Percentiles rank a stretch among this genome's conserved stretches.
Conservation (phyloP, 2,113 vertebrate species). For the Lipophrys pholis region DNA sequence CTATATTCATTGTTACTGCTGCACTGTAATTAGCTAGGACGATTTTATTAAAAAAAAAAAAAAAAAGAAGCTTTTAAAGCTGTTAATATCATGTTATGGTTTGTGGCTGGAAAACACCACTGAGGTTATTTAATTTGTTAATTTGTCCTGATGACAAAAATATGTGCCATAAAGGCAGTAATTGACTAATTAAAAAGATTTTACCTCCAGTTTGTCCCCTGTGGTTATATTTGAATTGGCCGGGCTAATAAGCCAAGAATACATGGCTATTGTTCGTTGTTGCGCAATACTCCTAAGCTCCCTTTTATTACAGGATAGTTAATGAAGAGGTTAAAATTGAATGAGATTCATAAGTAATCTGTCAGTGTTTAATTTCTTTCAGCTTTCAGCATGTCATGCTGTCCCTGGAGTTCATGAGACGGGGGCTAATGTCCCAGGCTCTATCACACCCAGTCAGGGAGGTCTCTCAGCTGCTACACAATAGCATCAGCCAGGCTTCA, state of each 20-base stretch:
- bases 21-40: slow-evolving; percentile 34
- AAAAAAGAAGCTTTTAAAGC: slow-evolving; percentile 44
- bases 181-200: slow-evolving; percentile 75
- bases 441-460: slow-evolving; percentile 65
- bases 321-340: slow-evolving; percentile 75
- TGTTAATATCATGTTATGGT: slow-evolving; percentile 63
- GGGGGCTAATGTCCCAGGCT: slow-evolving; percentile 57
- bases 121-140: slow-evolving; percentile 41
- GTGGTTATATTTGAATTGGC: slow-evolving; percentile 63
- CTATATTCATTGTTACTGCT: slow-evolving; percentile 44
- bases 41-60: slow-evolving; percentile 26
- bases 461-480: slow-evolving; percentile 68
- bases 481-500: slow-evolving; percentile 52
- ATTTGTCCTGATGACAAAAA: slow-evolving; percentile 69
- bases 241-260: slow-evolving; percentile 66
- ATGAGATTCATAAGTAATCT: slow-evolving; percentile 71
- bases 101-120: slow-evolving; percentile 57
- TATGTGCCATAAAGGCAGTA: slow-evolving; percentile 49
- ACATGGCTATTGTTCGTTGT: slow-evolving; percentile 46
- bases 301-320: slow-evolving; percentile 47
- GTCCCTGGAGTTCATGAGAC: slow-evolving; percentile 63
- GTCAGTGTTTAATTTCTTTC: slow-evolving; percentile 69
- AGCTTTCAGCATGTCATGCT: slow-evolving; percentile 56
- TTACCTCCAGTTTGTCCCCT: slow-evolving; percentile 60
- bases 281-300: slow-evolving; percentile 42